phyloP scores from a whole-genome alignment of 2,797 vertebrate species.

The Melanotaenia maccullochi region DNA sequence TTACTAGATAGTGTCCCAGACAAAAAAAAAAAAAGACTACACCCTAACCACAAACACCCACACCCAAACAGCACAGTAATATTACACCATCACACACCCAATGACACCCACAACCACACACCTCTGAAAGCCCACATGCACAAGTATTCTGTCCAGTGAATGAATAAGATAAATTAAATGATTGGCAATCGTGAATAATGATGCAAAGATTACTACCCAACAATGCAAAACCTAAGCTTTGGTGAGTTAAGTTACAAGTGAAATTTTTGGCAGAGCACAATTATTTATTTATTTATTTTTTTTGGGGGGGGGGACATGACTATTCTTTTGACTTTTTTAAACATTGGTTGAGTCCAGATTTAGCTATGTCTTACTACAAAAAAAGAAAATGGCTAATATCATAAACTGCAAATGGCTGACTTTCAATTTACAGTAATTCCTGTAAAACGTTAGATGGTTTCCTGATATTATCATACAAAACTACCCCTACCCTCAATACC shows the following conservation, averaged over 20 bases:
- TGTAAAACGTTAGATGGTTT: background rate
- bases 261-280: background rate
- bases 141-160: background rate
- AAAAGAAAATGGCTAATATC: background rate
- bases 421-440: background rate
- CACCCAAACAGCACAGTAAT: conserved; percentile 53
- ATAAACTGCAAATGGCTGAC: background rate
- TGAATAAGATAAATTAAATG: conserved; percentile 28
- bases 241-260: background rate
- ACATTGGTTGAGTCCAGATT: background rate
- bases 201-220: background rate
- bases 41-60: conserved; percentile 65
- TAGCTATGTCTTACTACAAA: background rate
- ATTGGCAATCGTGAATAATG: conserved; percentile 3
- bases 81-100: conserved; percentile 52
- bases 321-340: background rate
- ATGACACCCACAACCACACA: conserved; percentile 49
- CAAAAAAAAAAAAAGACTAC: conserved; percentile 51
- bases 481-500: no score
- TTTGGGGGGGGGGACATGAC: background rate
- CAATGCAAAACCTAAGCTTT: background rate
- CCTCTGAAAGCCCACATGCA: conserved; percentile 32
- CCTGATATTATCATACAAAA: background rate
- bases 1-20: conserved; percentile 38
- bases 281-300: background rate